Conservation (phyloP, 2,797 vertebrate genomes). For the Menidia menidia region DNA sequence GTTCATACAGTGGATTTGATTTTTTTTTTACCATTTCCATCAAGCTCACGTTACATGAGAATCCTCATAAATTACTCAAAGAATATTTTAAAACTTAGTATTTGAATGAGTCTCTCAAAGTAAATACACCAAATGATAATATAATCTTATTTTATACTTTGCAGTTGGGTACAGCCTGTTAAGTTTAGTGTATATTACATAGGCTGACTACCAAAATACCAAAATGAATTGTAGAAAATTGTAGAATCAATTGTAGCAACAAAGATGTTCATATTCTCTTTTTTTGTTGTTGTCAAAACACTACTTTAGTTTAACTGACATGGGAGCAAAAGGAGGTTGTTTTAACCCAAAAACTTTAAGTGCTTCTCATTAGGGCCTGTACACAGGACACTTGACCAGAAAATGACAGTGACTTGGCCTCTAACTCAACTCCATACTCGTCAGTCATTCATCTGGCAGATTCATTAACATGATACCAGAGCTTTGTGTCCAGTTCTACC, state of each 20-base stretch:
- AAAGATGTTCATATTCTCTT: background rate
- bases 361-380: too few species aligned
- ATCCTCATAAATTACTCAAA: too few species aligned
- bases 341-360: too few species aligned
- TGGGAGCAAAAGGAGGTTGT: too few species aligned
- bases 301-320: too few species aligned
- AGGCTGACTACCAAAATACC: background rate
- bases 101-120: too few species aligned
- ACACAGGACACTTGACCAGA: constrained; percentile 23
- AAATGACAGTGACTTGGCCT: constrained; percentile 10
- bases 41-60: background rate
- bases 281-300: background rate
- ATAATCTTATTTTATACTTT: too few species aligned
- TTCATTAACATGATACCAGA: constrained; percentile 31
- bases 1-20: background rate
- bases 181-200: too few species aligned
- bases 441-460: constrained; percentile 32
- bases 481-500: constrained; percentile 15
- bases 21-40: background rate
- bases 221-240: background rate
- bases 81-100: too few species aligned
- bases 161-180: background rate
- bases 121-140: too few species aligned
- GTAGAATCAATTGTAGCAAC: background rate
- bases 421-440: constrained; percentile 28